Percentiles rank a stretch among this genome's conserved stretches.
Evolutionary conservation across 2,797 vertebrate species (phyloP).

Genomic region (Rhyacichthys aspro): DNA sequence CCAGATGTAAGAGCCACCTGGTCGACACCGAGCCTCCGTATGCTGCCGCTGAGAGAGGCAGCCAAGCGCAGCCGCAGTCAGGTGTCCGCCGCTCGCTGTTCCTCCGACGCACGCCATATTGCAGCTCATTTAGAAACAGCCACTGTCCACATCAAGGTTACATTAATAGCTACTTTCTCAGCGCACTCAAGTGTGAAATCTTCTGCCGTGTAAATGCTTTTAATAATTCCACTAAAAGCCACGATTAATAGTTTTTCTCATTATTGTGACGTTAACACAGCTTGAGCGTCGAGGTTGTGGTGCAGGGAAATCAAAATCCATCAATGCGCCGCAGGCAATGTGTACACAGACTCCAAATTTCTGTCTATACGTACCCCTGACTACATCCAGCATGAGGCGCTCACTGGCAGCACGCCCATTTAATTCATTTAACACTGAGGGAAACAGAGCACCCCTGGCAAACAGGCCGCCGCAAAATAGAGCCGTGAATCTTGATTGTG

Average conservation of each 20-base stretch:
- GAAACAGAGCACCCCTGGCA: constrained; percentile 71
- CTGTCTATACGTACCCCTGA: constrained; percentile 30
- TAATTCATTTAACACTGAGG: constrained; percentile 79
- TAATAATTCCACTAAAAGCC: constrained; percentile 37
- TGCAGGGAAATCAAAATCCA: constrained; percentile 39
- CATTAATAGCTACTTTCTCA: constrained; percentile 37
- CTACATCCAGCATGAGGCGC: constrained; percentile 44
- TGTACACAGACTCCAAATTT: constrained; percentile 26
- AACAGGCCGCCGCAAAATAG: constrained; percentile 62
- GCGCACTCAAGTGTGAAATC: constrained; percentile 23
- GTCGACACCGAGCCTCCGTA: constrained; percentile 52
- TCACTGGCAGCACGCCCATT: constrained; percentile 71
- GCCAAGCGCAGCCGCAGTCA: constrained; percentile 49
- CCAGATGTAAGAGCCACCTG: constrained; percentile 78
- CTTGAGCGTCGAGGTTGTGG: constrained; percentile 48
- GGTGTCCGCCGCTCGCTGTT: constrained; percentile 37
- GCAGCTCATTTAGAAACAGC: constrained; percentile 47
- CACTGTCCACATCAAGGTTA: constrained; percentile 37
- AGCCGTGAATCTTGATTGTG: constrained; percentile 76
- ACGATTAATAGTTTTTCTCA: constrained; percentile 31
- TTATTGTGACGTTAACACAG: constrained; percentile 47
- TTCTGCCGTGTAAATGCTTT: constrained; percentile 45
- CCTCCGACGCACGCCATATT: constrained; percentile 35
- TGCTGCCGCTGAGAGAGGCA: constrained; percentile 55
- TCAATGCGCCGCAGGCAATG: constrained; percentile 35